phyloP scores from a whole-genome alignment of 2,888 invertebrate species.

The Melieria crassipennis region DNA sequence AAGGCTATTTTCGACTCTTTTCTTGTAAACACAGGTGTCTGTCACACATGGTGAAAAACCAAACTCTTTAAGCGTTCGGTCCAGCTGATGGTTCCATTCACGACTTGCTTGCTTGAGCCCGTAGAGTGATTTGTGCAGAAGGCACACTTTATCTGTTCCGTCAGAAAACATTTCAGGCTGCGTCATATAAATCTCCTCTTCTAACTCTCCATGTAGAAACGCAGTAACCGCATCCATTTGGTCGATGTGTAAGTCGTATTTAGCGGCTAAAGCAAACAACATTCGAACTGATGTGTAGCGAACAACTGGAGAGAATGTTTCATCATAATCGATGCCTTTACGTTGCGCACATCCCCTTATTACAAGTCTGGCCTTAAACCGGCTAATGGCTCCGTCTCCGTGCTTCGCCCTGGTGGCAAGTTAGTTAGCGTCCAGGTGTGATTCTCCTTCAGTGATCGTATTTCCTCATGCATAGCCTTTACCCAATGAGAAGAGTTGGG shows the following conservation, averaged over 20 bases:
- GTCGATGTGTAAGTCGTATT: conserved; percentile 3
- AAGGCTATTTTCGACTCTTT: not conserved
- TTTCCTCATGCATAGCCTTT: conserved; percentile 6
- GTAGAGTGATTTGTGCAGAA: conserved; percentile 38
- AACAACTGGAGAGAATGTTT: conserved; percentile 3
- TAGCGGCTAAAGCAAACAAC: conserved; percentile 1
- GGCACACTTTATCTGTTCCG: conserved; percentile 27
- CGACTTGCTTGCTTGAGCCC: conserved; percentile 41
- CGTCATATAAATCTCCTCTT: conserved; percentile 38
- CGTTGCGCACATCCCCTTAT: conserved; percentile 23
- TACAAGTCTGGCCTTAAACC: conserved; percentile 22
- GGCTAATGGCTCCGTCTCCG: conserved; percentile 11
- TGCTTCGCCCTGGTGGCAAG: not conserved
- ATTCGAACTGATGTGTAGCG: not conserved
- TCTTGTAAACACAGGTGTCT: conserved; percentile 19
- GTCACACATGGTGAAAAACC: conserved; percentile 13
- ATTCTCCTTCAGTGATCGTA: conserved; percentile 3
- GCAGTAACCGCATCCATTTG: conserved; percentile 11
- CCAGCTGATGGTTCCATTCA: conserved; percentile 38
- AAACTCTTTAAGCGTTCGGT: conserved; percentile 11
- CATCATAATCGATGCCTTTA: conserved; percentile 3
- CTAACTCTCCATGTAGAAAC: conserved; percentile 21
- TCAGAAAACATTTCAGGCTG: conserved; percentile 31
- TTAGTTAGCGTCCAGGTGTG: conserved; percentile 1
- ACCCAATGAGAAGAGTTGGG: conserved; percentile 2